Evolutionary conservation across 1,140 invertebrate species (phyloP), one percentile per base, ranked within the genome.

Genomic region (Brachionus rubens): DNA sequence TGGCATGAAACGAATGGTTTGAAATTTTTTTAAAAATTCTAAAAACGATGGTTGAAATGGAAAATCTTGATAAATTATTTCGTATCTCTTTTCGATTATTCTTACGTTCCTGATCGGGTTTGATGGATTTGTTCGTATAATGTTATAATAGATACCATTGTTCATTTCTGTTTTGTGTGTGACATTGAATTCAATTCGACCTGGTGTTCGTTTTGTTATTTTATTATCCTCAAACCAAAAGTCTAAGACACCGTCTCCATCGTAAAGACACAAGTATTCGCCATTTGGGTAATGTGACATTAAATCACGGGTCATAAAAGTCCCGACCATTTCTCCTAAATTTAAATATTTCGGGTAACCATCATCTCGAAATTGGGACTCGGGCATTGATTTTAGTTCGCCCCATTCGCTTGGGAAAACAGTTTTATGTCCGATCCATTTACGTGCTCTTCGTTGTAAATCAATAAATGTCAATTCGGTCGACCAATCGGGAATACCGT

Each of bases 401-500:
- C 79, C 77, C 80, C 80, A 80, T 10, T 68, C 40, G 30, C 78
- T 72, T n/a, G 70, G 14, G 0, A 65, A 70, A 1, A 48, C 65
- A 5, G 59, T 59, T 52, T 78, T 75, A 14, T 79, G 48, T 1
- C 78, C 80, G 19, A 80, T 76, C 80, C 80, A 80, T 12, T 77
- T 72, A n/a, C 75, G 75, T 0, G 80, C 80, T 26, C 78, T 72
- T 52, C 80, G 79, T 21, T 75, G 77, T 21, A 80, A 59, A 48
- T 80, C 79, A 9, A 80, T 78, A 65, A 80, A 80, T 30, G 80
- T 80, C 14, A 80, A n/a, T 56, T 80, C 80, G 0, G 79, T 77
- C 0, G 79, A 80, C 33, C 77, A 80, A 52, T 80, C 80, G 0
- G 72, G 75, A 0, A 80, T 46, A 9, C 79, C 80, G 1, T 50